Evolutionary conservation across 2,888 invertebrate species (phyloP).

Genomic region (Ecdyonurus torrentis): DNA sequence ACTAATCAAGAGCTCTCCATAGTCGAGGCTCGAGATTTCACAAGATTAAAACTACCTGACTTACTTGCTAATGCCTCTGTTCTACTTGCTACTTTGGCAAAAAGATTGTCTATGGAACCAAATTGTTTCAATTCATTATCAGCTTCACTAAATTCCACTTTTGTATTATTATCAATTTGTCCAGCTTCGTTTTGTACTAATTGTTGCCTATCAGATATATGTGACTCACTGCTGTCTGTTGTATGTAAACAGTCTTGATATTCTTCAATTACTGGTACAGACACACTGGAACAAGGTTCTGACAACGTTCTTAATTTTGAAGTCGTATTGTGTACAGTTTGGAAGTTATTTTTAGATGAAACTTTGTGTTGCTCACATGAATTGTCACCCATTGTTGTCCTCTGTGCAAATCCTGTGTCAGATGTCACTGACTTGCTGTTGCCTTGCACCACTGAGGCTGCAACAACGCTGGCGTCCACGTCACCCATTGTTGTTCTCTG

Average conservation of each 20-base stretch:
- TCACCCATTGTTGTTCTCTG: background rate
- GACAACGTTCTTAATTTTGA: background rate
- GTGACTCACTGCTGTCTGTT: background rate
- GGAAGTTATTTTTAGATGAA: too few species aligned
- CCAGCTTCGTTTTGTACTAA: too few species aligned
- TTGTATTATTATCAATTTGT: background rate
- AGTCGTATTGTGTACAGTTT: background rate
- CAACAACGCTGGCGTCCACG: too few species aligned
- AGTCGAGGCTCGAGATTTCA: conserved; percentile 6
- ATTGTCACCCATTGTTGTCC: background rate
- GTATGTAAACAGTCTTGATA: background rate
- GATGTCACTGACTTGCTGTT: too few species aligned
- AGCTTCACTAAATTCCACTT: background rate
- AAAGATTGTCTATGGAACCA: conserved; percentile 12
- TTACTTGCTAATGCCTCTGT: conserved; percentile 14
- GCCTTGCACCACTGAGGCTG: too few species aligned
- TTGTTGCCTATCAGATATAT: too few species aligned
- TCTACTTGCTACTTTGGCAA: conserved; percentile 14
- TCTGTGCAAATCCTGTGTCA: background rate
- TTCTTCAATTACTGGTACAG: background rate
- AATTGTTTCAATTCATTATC: background rate
- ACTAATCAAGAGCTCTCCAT: background rate
- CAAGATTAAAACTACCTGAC: conserved; percentile 15
- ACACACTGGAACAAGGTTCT: background rate
- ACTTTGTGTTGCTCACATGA: too few species aligned